Evolutionary conservation across 2,888 invertebrate species (phyloP), one percentile per base, ranked within the genome.

Genomic region (Abscondita cerata): DNA sequence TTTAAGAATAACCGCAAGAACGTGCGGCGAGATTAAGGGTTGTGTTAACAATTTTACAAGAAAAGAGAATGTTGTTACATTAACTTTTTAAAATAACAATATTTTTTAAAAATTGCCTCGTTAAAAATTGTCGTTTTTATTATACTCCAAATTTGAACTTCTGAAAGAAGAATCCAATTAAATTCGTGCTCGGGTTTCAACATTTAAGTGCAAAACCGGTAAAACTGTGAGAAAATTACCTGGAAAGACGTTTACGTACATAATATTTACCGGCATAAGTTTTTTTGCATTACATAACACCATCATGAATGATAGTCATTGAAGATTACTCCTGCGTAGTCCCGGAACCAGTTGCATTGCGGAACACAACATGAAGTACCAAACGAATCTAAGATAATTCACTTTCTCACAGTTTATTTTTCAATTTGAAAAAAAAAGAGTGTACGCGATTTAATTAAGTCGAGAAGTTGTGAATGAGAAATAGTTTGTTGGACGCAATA

Each of bases 201-300:
- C 15, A 44, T 19, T 44, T 44, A 41, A 44, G 18, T 18, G 18
- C n/a, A 44, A 44, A 44, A 44, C 16, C 44, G 18, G 44, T 44
- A 44, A 44, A 40, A 9, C 48, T 56, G 55, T 56, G 55, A 48
- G 55, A 56, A 56, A 56, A 50, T 50, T 20, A 20, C 12, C 18
- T 46, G 34, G 55, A 48, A 48, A 20, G 44, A 9, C 11, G 44
- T 44, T 44, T 15, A 41, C 19, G 44, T 44, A 18, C 18, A 19
- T 19, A 4, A 44, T 44, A 18, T 44, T 19, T 44, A 44, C 44
- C 44, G 44, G 44, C 44, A 18, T n/a, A 44, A n/a, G 6, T 6
- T 11, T 44, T 44, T 44, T 40, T 44, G 16, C 19, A 19, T 44
- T 44, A 18, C 44, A 18, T 44, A 44, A 44, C 18, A 19, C 19